Conservation (phyloP, 2,797 vertebrate genomes). For the Bradypodion ventrale region DNA sequence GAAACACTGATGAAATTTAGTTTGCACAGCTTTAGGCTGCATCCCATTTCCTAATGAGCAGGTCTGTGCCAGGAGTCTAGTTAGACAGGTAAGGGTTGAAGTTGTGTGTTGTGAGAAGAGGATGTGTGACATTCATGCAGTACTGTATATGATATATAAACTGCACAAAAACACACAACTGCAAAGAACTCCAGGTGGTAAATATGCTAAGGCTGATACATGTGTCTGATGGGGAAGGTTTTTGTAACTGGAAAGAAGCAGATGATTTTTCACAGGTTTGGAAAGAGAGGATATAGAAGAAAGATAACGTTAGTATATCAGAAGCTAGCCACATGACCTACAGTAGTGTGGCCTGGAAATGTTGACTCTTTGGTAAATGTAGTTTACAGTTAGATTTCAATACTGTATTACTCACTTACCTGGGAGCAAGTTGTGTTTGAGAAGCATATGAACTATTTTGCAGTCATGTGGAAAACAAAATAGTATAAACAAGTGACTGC, state of each 20-base stretch:
- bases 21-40: not conserved
- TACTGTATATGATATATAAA: not conserved
- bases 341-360: not conserved
- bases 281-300: too few species aligned
- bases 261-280: not conserved
- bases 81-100: not conserved
- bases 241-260: not conserved
- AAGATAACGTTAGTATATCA: not conserved
- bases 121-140: not conserved
- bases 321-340: not conserved
- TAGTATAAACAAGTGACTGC: not conserved
- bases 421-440: not conserved
- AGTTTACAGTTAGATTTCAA: not conserved
- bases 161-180: too few species aligned
- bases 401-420: not conserved
- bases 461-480: not conserved
- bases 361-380: not conserved
- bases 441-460: not conserved
- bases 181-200: not conserved
- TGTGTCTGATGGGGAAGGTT: not conserved
- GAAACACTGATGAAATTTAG: not conserved
- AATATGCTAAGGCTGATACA: not conserved
- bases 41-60: not conserved
- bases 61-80: not conserved
- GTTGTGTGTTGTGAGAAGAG: not conserved